Conservation (phyloP, 2,888 invertebrate genomes). For the Heliconius charithonia region DNA sequence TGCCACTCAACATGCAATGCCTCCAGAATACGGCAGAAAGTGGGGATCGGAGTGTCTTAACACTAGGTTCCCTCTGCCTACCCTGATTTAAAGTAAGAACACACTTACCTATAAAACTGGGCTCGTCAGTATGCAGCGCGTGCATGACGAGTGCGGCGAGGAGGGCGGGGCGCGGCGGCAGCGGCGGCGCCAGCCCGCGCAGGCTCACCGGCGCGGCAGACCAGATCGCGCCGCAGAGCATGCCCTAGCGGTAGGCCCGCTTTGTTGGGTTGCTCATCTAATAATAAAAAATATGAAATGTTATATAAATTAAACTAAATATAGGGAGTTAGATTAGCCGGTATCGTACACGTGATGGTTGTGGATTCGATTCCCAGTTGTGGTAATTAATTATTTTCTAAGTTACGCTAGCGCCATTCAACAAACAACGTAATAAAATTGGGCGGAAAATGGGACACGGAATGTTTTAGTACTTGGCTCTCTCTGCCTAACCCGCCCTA, state of each 20-base stretch:
- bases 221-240: slow-evolving; percentile 82
- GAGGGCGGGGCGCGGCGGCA: slow-evolving; percentile 84
- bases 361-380: no score
- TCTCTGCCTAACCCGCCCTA: no score
- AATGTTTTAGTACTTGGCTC: no score
- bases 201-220: slow-evolving; percentile 81
- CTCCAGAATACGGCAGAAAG: no score
- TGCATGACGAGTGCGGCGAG: slow-evolving; percentile 82
- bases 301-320: no score
- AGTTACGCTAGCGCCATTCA: not conserved
- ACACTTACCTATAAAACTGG: slow-evolving; percentile 86
- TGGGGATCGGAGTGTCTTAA: no score
- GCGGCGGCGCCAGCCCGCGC: slow-evolving; percentile 85
- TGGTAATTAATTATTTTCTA: no score
- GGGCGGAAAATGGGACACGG: not conserved
- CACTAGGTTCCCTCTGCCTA: no score
- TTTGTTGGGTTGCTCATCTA: slow-evolving; percentile 17
- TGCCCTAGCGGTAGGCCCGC: slow-evolving; percentile 62
- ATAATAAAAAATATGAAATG: not conserved
- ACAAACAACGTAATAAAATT: not conserved
- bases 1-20: no score
- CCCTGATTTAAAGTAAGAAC: not conserved
- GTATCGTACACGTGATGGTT: no score
- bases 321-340: no score
- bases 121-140: slow-evolving; percentile 83